Base-by-base conservation (phyloP, 2,113 vertebrate species). In the Takifugu bimaculatus region DNA sequence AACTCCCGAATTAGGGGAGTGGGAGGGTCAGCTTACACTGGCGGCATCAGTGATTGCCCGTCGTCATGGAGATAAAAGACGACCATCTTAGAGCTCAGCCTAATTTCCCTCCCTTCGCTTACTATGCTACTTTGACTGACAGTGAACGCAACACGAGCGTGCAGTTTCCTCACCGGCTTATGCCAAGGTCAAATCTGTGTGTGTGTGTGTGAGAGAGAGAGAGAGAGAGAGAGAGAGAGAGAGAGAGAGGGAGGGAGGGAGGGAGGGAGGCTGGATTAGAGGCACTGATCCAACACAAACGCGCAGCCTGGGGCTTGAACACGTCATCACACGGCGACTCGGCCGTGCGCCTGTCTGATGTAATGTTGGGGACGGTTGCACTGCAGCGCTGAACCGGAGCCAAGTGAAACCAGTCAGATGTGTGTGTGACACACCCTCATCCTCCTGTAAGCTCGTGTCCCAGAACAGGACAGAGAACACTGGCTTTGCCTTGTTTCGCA, bases 141-240 rank as follows among this genome's bases (percentile, higher is more conserved):
- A 48, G 28, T 53, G 14, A 53, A 53, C 27, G 7, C 14, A 29
- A 54, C 52, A 20, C 29, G 5, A 13, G 25, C 50, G 13, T n/a
- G 3, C 3, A 13, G 10, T 29, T 29, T 29, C 51, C 26, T 50
- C 2, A 2, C 58, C 6, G 39, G 59, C 71, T 56, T 26, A 5
- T n/a, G 14, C 55, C 80, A 83, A 83, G 78, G 78, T 74, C 78
- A 74, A 29, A 27, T 20, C 51, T 26, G 25, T 26, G 48, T 50
- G 48, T 50, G 48, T 20, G 48, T 4, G 48, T 14, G 45, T 48
- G 45, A 1, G 45, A 3, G 45, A 15, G 45, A 15, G 44, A 10
- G 44, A 45, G 4, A 2, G 45, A n/a, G 45, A n/a, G 45, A n/a
- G n/a, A n/a, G n/a, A n/a, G 45, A 15, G 45, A 13, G 45, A 47